Evolutionary conservation across 2,113 vertebrate species (phyloP).

Genomic region (Plectropomus leopardus): DNA sequence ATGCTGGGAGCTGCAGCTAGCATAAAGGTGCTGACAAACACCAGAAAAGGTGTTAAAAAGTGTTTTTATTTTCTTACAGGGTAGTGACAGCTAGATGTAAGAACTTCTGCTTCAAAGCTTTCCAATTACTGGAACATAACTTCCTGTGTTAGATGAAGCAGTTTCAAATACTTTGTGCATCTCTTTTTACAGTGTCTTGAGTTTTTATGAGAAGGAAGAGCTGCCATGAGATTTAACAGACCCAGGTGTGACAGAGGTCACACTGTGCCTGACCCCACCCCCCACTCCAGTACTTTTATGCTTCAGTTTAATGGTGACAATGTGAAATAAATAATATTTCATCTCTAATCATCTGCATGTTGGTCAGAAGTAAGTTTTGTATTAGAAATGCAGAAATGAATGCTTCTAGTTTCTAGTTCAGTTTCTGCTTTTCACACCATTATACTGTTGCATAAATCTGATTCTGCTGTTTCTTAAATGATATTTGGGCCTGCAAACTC

Average conservation of each 20-base stretch:
- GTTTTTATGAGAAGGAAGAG: constrained; percentile 38
- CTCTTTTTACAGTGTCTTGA: constrained; percentile 6
- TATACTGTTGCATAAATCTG: constrained; percentile 3
- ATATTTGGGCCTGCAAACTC: not conserved
- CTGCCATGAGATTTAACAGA: constrained; percentile 53
- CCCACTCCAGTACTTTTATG: constrained; percentile 32
- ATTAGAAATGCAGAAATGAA: constrained; percentile 10
- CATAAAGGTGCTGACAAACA: constrained; percentile 53
- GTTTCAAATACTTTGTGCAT: constrained; percentile 34
- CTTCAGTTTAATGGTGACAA: constrained; percentile 37
- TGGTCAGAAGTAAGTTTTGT: not conserved
- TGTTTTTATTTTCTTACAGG: constrained; percentile 40
- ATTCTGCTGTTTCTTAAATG: not conserved
- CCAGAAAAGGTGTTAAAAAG: constrained; percentile 38
- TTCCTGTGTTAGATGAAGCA: constrained; percentile 27
- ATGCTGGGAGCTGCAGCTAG: constrained; percentile 20
- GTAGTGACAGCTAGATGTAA: constrained; percentile 49
- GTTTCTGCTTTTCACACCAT: constrained; percentile 14
- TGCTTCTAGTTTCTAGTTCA: constrained; percentile 3
- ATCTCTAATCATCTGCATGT: constrained; percentile 21
- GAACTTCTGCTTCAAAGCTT: constrained; percentile 46
- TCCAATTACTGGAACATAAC: constrained; percentile 41
- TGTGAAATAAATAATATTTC: constrained; percentile 27
- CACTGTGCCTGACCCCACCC: constrained; percentile 24
- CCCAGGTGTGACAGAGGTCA: constrained; percentile 51